A percentile compares a stretch with the other conserved stretches of the same genome.
These are phyloP conservation scores for Atrina japonica DNA, from an alignment of 2,888 invertebrate species.

Conservation along the genomic window DNA sequence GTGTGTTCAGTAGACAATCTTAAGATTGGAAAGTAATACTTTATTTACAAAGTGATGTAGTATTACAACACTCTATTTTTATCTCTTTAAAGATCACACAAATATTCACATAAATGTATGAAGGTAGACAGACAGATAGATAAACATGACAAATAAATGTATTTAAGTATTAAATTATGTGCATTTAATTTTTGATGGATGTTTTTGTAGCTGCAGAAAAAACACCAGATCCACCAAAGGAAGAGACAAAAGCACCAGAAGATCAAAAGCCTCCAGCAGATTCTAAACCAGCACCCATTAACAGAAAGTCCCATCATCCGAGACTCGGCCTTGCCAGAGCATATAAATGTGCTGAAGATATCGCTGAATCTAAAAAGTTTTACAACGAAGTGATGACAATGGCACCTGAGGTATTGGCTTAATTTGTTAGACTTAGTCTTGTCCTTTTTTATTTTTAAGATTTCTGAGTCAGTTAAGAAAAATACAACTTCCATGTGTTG, in stretches of 20 bases:
- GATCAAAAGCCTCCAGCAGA: slow-evolving; percentile 37
- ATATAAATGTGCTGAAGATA: slow-evolving; percentile 63
- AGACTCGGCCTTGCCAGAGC: slow-evolving; percentile 77
- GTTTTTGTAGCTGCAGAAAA: slow-evolving; percentile 18
- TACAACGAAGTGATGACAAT: slow-evolving; percentile 76
- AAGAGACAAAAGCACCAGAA: slow-evolving; percentile 31
- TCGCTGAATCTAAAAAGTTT: slow-evolving; percentile 73
- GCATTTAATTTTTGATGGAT: no score
- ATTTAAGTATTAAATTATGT: no score
- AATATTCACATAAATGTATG: no score
- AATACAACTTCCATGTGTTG: no score
- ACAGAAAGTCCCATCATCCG: slow-evolving; percentile 73
- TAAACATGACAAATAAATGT: no score
- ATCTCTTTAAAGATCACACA: no score
- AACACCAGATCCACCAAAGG: slow-evolving; percentile 17
- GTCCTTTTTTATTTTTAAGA: neutral
- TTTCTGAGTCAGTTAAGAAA: no score
- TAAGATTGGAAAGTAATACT: no score
- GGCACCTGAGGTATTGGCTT: slow-evolving; percentile 75
- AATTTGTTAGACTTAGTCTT: neutral
- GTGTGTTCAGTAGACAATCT: no score
- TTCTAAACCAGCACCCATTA: slow-evolving; percentile 63
- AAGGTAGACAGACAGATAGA: no score
- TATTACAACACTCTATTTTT: no score
- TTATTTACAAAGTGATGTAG: no score